phyloP scores from a whole-genome alignment of 2,888 invertebrate species.

The Ichneumoninae sp. region DNA sequence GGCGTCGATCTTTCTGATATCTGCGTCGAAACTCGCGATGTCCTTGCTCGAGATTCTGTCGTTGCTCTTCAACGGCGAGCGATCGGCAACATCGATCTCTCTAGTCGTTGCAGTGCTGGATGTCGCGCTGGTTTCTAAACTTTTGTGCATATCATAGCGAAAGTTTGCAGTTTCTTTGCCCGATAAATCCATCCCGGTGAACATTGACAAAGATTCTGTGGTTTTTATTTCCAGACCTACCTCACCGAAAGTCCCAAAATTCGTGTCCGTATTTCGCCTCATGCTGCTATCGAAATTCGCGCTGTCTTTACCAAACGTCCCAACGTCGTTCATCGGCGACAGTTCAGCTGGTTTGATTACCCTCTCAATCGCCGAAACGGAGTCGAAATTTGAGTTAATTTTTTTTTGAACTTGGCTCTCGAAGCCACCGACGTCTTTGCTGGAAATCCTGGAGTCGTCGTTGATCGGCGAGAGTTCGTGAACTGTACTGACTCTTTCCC shows the following conservation, averaged over 20 bases:
- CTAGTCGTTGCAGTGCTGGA: background rate
- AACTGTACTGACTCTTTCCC: background rate
- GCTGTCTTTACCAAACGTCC: background rate
- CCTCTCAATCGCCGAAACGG: background rate
- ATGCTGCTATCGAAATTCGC: background rate
- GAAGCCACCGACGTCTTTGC: background rate
- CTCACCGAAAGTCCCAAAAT: background rate
- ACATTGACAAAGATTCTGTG: slow-evolving; percentile 1
- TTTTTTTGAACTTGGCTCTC: background rate
- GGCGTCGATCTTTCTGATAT: slow-evolving; percentile 3
- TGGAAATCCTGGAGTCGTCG: background rate
- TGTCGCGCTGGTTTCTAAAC: background rate
- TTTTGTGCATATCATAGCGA: slow-evolving; percentile 3
- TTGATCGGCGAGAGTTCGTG: background rate
- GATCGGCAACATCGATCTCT: slow-evolving; percentile 37
- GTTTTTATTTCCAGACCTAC: background rate
- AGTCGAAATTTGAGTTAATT: background rate
- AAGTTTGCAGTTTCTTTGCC: background rate
- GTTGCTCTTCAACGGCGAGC: background rate
- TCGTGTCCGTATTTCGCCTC: background rate
- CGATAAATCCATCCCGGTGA: background rate
- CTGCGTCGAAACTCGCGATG: slow-evolving; percentile 36
- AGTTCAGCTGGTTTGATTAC: background rate
- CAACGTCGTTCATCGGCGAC: background rate
- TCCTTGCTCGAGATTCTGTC: slow-evolving; percentile 28